phyloP scores from a whole-genome alignment of 2,888 invertebrate species.

The Sicus ferrugineus region DNA sequence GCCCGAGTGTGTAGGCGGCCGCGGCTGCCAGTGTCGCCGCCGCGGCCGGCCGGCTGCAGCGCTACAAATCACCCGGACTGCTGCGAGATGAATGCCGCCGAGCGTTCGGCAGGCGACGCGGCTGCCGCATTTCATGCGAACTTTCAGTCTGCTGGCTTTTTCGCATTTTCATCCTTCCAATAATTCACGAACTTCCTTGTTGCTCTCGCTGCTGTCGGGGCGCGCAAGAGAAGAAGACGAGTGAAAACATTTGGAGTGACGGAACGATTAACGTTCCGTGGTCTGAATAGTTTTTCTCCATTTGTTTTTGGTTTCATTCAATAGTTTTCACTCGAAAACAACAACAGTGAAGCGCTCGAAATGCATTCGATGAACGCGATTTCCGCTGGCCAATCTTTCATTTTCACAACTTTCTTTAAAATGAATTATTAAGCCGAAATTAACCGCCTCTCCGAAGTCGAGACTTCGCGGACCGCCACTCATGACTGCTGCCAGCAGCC shows the following conservation, averaged over 20 bases:
- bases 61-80: constrained; percentile 29
- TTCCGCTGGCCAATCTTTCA: no score
- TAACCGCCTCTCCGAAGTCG: constrained; percentile 13
- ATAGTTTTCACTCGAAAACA: no score
- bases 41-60: constrained; percentile 2
- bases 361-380: no score
- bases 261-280: no score
- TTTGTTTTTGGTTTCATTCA: background rate
- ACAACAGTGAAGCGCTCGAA: no score
- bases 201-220: no score
- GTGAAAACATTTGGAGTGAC: no score
- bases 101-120: constrained; percentile 29
- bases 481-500: background rate
- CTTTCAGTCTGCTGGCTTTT: constrained; percentile 21
- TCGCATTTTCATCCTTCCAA: constrained; percentile 8
- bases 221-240: no score
- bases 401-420: constrained; percentile 11
- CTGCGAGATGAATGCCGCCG: constrained; percentile 26
- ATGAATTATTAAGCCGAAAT: constrained; percentile 16
- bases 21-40: background rate
- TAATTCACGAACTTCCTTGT: background rate
- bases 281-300: background rate
- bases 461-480: background rate
- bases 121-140: constrained; percentile 36
- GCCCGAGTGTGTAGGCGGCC: constrained; percentile 24